Percentiles rank a stretch among this genome's conserved stretches.
phyloP scores from a whole-genome alignment of 1,140 invertebrate species.

The Spodoptera litura region DNA sequence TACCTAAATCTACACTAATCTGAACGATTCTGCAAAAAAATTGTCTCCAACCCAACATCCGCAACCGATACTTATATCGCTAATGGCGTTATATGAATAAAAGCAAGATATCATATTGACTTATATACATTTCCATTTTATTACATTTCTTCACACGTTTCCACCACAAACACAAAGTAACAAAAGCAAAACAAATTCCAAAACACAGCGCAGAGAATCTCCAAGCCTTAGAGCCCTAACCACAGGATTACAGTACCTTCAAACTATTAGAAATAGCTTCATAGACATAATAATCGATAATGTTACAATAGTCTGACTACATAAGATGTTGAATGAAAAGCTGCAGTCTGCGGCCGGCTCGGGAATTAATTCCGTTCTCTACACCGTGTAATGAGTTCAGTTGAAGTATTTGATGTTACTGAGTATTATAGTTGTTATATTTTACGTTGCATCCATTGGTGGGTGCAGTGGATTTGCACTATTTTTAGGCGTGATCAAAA shows the following conservation, averaged over 20 bases:
- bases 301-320: slow-evolving; percentile 55
- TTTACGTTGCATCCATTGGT: not conserved
- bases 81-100: no score
- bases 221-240: not conserved
- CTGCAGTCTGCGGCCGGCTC: slow-evolving; percentile 67
- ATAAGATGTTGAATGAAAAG: slow-evolving; percentile 57
- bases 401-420: slow-evolving; percentile 15
- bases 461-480: no score
- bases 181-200: not conserved
- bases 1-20: no score
- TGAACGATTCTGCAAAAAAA: no score
- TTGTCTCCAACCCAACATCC: no score
- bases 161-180: not conserved
- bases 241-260: slow-evolving; percentile 24
- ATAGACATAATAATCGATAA: slow-evolving; percentile 50
- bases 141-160: no score
- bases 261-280: slow-evolving; percentile 17
- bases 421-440: not conserved
- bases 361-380: slow-evolving; percentile 77
- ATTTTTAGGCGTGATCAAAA: no score
- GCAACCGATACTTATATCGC: no score
- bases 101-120: no score
- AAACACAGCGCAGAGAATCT: no score
- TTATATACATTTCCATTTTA: no score
- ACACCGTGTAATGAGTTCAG: slow-evolving; percentile 65